A percentile compares a stretch with the other conserved stretches of the same genome.
phyloP scores from a whole-genome alignment of 2,888 invertebrate genomes.

The Conops quadrifasciatus region DNA sequence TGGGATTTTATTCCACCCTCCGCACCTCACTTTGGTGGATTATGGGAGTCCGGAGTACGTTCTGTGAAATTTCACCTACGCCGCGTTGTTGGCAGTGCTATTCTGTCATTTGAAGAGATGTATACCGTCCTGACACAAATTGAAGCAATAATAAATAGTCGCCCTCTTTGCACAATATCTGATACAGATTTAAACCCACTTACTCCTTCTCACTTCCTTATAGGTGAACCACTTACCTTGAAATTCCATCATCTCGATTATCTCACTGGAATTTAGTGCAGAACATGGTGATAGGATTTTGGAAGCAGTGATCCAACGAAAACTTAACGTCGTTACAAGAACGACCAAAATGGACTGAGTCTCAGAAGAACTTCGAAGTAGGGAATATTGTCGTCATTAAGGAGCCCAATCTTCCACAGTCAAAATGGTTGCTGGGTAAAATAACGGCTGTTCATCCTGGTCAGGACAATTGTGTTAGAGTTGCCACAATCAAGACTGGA shows the following conservation, averaged over 20 bases:
- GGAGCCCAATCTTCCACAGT: conserved; percentile 38
- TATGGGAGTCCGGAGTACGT: conserved; percentile 42
- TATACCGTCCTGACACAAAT: conserved; percentile 41
- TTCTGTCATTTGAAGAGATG: conserved; percentile 50
- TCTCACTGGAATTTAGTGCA: conserved; percentile 40
- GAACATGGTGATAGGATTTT: conserved; percentile 39
- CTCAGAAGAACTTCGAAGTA: conserved; percentile 1
- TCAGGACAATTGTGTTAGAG: conserved; percentile 37
- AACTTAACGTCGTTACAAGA: conserved; percentile 36
- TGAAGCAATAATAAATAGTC: conserved; percentile 40
- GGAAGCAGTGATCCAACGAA: conserved; percentile 30
- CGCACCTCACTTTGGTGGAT: conserved; percentile 40
- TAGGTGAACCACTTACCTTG: conserved; percentile 36
- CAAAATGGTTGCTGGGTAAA: conserved; percentile 39
- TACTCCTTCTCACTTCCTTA: conserved; percentile 38
- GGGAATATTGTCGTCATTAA: conserved; percentile 36
- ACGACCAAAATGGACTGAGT: conserved; percentile 26
- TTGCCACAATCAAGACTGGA: conserved; percentile 35
- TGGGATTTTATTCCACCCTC: conserved; percentile 41
- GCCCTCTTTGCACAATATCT: conserved; percentile 27
- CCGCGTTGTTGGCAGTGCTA: conserved; percentile 44
- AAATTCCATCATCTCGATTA: conserved; percentile 28
- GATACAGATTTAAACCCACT: conserved; percentile 38
- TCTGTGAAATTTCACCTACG: conserved; percentile 44
- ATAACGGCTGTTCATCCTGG: conserved; percentile 30